These are phyloP conservation scores for Lordiphosa stackelbergi DNA, from an alignment of 1,140 invertebrate genomes.

Conservation along the genomic window DNA sequence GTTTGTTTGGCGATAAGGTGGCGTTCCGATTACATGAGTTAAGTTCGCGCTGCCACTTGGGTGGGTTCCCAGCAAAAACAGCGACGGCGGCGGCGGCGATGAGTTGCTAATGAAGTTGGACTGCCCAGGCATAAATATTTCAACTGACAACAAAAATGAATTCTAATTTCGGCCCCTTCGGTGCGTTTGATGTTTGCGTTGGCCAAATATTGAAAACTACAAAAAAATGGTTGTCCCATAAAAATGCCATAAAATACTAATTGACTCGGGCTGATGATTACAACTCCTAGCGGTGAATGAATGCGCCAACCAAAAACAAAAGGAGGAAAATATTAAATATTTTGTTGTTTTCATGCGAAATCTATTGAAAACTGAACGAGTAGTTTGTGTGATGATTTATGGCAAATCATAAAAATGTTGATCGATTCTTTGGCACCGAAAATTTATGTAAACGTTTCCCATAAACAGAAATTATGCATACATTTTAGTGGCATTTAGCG, in stretches of 20 bases:
- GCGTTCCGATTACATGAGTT: slow-evolving; percentile 70
- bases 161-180: slow-evolving; percentile 39
- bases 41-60: slow-evolving; percentile 47
- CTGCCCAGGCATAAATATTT: slow-evolving; percentile 49
- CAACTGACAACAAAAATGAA: slow-evolving; percentile 39
- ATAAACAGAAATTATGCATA: slow-evolving; percentile 56
- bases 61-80: slow-evolving; percentile 43
- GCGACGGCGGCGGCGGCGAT: not conserved
- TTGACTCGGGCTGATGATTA: slow-evolving; percentile 62
- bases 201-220: slow-evolving; percentile 15
- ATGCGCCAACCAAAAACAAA: slow-evolving; percentile 63
- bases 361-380: slow-evolving; percentile 58
- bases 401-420: slow-evolving; percentile 22
- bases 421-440: slow-evolving; percentile 57
- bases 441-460: slow-evolving; percentile 38
- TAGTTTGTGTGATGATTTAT: slow-evolving; percentile 39
- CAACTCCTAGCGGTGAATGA: slow-evolving; percentile 65
- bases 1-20: slow-evolving; percentile 54
- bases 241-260: slow-evolving; percentile 72
- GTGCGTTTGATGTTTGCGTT: slow-evolving; percentile 43
- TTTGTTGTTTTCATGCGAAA: slow-evolving; percentile 56
- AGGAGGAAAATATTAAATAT: slow-evolving; percentile 51
- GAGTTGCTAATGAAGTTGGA: slow-evolving; percentile 58
- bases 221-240: slow-evolving; percentile 40
- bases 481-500: slow-evolving; percentile 46